Evolutionary conservation across 2,888 invertebrate genomes (phyloP), one percentile per base, ranked within the genome.

Genomic region (Smittia sp.): DNA sequence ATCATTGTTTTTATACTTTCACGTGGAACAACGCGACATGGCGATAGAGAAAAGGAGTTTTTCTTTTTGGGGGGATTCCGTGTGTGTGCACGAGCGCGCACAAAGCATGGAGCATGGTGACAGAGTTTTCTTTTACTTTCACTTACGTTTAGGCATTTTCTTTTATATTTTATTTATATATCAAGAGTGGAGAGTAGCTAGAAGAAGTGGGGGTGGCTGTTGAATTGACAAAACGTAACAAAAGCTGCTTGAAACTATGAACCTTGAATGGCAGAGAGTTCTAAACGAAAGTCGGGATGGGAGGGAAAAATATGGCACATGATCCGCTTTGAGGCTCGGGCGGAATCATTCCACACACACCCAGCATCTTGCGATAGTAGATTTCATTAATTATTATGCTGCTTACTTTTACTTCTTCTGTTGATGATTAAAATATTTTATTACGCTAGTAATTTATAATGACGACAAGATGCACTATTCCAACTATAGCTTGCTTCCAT

Each of bases 401-500:
- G 25, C 25, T 25, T 63, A 22, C 20, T 63, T 63, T 9, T 66
- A 38, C 27, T 25, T 65, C 27, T 66, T 66, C 18, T 66, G 7
- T 66, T 66, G 39, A 66, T 15, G 27, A 63, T 63, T 25, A 63
- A 63, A 63, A 54, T 32, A 54, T 15, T 54, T 54, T 54, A 22
- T 32, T 63, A 27, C 27, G 63, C 63, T 27, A 63, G 27, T 25
- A 25, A 63, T 63, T 63, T 63, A 63, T 27, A 63, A 32, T 32
- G 32, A 32, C 32, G 32, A 32, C 32, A 32, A 32, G 32, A 32
- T 32, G 32, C 32, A 6, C 32, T 32, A 32, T 32, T 32, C 32
- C 32, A 32, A 32, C 32, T 32, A 32, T 32, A 32, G 32, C 32
- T 32, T 32, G 32, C 32, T 32, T 32, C 32, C 32, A 32, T 32